Evolutionary conservation across 2,113 vertebrate genomes (phyloP).

Genomic region (Phylloscopus whistleri): DNA sequence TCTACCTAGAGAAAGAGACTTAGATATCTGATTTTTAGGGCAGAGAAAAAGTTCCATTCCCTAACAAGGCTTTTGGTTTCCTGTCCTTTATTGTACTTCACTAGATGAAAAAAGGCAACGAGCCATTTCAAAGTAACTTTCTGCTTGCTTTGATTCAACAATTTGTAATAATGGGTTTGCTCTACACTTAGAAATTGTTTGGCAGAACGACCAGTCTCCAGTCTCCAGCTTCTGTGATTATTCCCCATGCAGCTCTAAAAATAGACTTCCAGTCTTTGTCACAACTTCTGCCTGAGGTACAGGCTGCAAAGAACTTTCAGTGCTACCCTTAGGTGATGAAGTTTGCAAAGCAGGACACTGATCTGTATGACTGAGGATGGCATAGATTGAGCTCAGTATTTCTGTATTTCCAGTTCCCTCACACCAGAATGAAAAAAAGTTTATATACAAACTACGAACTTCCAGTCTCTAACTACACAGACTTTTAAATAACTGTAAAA

Average conservation of each 20-base stretch:
- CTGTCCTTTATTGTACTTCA: neutral
- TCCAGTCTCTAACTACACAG: neutral
- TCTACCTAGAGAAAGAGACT: neutral
- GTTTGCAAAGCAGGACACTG: neutral
- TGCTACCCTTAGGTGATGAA: neutral
- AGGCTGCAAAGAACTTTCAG: neutral
- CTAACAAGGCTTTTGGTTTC: neutral
- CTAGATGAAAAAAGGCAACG: neutral
- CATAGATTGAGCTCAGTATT: neutral
- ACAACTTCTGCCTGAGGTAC: neutral
- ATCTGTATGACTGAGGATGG: neutral
- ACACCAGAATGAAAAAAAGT: neutral
- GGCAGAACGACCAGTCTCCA: neutral
- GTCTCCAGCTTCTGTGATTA: neutral
- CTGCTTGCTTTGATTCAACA: constrained; percentile 22
- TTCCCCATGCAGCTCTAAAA: neutral
- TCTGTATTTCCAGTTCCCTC: neutral
- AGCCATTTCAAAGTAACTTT: constrained; percentile 34
- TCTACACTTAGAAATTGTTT: constrained; percentile 12
- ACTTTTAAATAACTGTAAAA: neutral
- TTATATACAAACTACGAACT: neutral
- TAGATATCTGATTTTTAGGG: neutral
- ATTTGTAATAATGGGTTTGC: neutral
- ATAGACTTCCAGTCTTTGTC: neutral
- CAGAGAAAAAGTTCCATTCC: neutral